Evolutionary conservation across 2,888 invertebrate species (phyloP), one percentile per base, ranked within the genome.

Genomic region (Imbricaverruca yamaguchii): DNA sequence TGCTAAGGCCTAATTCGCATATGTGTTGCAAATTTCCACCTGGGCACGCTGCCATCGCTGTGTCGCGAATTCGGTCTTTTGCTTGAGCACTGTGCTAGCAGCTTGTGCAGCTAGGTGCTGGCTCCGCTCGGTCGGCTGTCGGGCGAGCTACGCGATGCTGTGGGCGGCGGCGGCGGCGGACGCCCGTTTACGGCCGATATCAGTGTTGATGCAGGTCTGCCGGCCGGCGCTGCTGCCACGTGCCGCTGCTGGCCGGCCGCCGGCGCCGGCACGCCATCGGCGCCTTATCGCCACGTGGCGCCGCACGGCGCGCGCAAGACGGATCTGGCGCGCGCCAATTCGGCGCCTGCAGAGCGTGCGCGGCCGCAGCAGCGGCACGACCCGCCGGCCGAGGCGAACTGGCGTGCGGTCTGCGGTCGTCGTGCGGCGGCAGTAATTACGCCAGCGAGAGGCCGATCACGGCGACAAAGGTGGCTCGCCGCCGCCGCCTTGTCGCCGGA

Each of bases 191-290:
- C 69, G 39, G 69, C 23, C 69, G 69, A 69, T 69, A 69, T 69
- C 69, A 69, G 69, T 69, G 69, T 69, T 69, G 69, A 39, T 23
- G 69, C 39, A 69, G 69, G 69, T 69, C 69, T 25, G 25, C 25
- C 25, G n/a, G 25, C 67, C 39, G 39, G 39, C 39, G 39, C 39
- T 39, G 39, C 39, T 39, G 39, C 39, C 39, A 39, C 4, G 39
- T 39, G 39, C 39, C 39, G 39, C 39, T 39, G 39, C 4, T 1
- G 1, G 67, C 67, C 67, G 67, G 25, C 67, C 67, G 65, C 12
- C 61, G 18, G 61, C 61, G 63, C 21, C 61, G 10, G 63, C 63
- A 21, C 21, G 63, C 63, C 63, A n/a, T 39, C 39, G 23, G 39
- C 39, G 39, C 39, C 39, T 0, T 13, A 13, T 39, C 13, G 69